Evolutionary conservation across 2,797 vertebrate species (phyloP), one percentile per base, ranked within the genome.

Genomic region (Sebastes jordani): DNA sequence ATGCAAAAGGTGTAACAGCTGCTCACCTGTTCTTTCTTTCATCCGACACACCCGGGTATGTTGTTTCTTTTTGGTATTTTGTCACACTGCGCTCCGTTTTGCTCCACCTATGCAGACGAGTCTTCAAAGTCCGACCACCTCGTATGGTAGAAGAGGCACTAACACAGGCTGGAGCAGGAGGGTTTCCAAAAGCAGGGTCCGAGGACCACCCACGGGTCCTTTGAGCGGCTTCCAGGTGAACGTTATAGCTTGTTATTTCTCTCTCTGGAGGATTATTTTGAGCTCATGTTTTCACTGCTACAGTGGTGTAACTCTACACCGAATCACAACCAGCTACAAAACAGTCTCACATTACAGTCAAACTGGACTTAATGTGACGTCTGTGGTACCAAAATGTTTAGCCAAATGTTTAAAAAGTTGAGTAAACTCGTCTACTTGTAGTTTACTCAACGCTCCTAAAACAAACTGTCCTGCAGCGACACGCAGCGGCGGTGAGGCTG

Each of bases 21-120:
- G 55, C 72, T 80, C 84, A 90, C 91, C 91, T 86, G 82, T 46
- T 25, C 66, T 77, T 62, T 82, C 91, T 36, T 36, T 36, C 34
- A 81, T 84, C 87, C 81, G 87, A 85, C 92, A 91, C 92, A 91
- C 91, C 93, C 86, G n/a, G 67, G 8, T 27, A 64, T 22, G 52
- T 34, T 32, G 36, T 30, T 30, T 71, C 5, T 25, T 32, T 34
- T 2, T 16, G 7, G 6, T 14, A 1, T 42, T 1, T 42, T 63
- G 60, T 36, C 18, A 38, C 56, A 14, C 46, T 16, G 25, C 10
- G 29, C 54, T 34, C 27, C 23, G 7, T 60, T 7, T 14, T 16
- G 1, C 72, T 67, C 70, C 84, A 70, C 79, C 82, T 64, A 29
- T 27, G 58, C 81, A 61, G 54, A 46, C 61, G 18, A 42, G 64